Conservation (phyloP, 1,140 invertebrate species). For the Pantala flavescens region DNA sequence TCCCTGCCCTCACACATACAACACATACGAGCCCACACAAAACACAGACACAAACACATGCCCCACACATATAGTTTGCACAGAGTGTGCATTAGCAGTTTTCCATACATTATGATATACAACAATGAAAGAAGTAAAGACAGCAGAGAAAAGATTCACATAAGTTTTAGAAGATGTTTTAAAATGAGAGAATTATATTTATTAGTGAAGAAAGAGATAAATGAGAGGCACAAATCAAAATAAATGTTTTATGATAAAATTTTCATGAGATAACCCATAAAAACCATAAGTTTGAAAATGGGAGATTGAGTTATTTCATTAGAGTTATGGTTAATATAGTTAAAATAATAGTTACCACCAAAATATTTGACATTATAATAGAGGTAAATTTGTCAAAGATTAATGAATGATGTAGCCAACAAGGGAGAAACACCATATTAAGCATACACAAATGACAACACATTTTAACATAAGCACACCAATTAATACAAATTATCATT, state of each 20-base stretch:
- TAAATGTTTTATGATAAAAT: too few relatives aligned
- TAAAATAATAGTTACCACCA: too few relatives aligned
- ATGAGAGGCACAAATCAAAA: too few relatives aligned
- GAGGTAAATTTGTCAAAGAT: background rate
- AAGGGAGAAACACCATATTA: background rate
- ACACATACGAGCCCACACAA: slow-evolving; percentile 24
- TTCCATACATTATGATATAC: slow-evolving; percentile 33
- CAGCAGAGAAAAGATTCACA: background rate
- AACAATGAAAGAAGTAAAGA: background rate
- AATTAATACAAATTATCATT: slow-evolving; percentile 1
- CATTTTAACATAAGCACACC: slow-evolving; percentile 6
- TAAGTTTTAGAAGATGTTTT: too few relatives aligned
- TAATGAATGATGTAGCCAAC: background rate
- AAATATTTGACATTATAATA: too few relatives aligned
- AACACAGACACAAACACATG: slow-evolving; percentile 18
- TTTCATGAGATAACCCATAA: too few relatives aligned
- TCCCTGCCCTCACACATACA: slow-evolving; percentile 46
- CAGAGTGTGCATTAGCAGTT: slow-evolving; percentile 26
- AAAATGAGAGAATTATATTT: too few relatives aligned
- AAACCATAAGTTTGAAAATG: too few relatives aligned
- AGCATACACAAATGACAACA: background rate
- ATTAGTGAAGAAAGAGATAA: too few relatives aligned
- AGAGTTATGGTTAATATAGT: too few relatives aligned
- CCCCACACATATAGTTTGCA: slow-evolving; percentile 13
- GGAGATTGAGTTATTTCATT: too few relatives aligned